A percentile compares a stretch with the other conserved stretches of the same genome.
Conservation (phyloP, 2,888 invertebrate genomes). For the Sinotaia quadrata region DNA sequence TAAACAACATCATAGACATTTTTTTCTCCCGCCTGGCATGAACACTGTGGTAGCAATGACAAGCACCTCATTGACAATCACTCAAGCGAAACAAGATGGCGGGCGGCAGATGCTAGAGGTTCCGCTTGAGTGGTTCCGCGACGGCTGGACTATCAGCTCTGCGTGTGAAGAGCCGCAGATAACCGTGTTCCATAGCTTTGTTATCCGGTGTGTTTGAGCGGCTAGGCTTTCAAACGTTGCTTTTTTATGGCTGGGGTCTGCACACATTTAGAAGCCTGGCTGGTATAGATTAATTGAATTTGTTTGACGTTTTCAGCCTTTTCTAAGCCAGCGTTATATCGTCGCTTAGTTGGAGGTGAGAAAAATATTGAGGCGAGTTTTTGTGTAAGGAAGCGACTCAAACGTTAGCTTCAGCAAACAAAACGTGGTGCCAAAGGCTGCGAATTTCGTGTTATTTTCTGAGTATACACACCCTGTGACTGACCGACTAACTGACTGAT, state of each 20-base stretch:
- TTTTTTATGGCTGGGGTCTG: neutral
- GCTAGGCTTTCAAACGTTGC: neutral
- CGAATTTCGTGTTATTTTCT: no score
- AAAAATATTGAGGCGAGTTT: neutral
- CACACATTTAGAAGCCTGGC: slow-evolving; percentile 3
- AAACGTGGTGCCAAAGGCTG: no score
- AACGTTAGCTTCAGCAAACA: no score
- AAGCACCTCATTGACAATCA: neutral
- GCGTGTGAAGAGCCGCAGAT: neutral
- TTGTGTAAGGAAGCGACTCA: no score
- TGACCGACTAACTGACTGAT: no score
- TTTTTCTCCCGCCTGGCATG: neutral
- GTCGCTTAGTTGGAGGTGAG: neutral
- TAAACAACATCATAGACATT: no score
- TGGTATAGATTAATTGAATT: slow-evolving; percentile 7
- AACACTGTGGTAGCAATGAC: neutral
- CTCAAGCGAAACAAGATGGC: slow-evolving; percentile 11
- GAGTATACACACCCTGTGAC: no score
- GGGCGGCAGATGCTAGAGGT: slow-evolving; percentile 7
- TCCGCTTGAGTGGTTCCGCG: neutral
- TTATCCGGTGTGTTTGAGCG: neutral
- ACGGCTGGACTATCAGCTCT: slow-evolving; percentile 13
- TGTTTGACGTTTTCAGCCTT: slow-evolving; percentile 1
- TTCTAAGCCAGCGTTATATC: neutral
- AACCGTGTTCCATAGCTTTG: neutral